Conservation (phyloP, 1,140 invertebrate genomes). For the Drosophila pandora region DNA sequence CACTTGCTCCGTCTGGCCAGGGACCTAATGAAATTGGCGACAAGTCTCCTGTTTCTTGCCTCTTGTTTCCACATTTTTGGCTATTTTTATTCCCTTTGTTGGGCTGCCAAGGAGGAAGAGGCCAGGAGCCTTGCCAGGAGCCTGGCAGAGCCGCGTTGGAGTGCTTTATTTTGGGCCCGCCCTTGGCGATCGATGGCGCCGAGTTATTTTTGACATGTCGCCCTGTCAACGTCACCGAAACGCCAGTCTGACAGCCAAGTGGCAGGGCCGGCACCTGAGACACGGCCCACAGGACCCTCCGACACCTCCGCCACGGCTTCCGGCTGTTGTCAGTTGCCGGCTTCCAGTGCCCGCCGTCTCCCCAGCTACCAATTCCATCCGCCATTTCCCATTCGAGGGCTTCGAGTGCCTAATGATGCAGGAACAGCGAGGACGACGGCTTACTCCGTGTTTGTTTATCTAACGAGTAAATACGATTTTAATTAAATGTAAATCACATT, state of each 20-base stretch:
- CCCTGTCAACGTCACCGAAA: slow-evolving; percentile 38
- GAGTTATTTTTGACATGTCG: slow-evolving; percentile 44
- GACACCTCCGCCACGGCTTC: not conserved
- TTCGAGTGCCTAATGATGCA: slow-evolving; percentile 40
- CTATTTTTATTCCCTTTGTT: not conserved
- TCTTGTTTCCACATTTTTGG: not conserved
- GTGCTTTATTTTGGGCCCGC: slow-evolving; percentile 27
- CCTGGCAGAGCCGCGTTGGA: not conserved
- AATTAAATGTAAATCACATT: slow-evolving; percentile 82
- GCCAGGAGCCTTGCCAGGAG: not conserved
- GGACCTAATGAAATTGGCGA: no score
- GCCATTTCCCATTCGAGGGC: slow-evolving; percentile 18
- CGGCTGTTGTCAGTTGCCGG: not conserved
- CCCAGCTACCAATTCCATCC: slow-evolving; percentile 1
- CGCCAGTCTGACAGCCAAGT: slow-evolving; percentile 30
- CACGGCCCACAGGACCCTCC: not conserved
- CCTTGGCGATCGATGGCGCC: slow-evolving; percentile 33
- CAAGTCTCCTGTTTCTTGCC: not conserved
- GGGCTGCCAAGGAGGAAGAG: not conserved
- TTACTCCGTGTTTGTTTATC: slow-evolving; percentile 67
- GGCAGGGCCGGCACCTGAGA: slow-evolving; percentile 39
- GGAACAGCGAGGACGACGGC: not conserved
- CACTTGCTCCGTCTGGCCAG: no score
- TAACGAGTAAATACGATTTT: slow-evolving; percentile 81
- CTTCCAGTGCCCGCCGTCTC: not conserved